These are phyloP conservation scores for Ia io DNA, from an alignment of 2,113 vertebrate species.

Conservation along the genomic window DNA sequence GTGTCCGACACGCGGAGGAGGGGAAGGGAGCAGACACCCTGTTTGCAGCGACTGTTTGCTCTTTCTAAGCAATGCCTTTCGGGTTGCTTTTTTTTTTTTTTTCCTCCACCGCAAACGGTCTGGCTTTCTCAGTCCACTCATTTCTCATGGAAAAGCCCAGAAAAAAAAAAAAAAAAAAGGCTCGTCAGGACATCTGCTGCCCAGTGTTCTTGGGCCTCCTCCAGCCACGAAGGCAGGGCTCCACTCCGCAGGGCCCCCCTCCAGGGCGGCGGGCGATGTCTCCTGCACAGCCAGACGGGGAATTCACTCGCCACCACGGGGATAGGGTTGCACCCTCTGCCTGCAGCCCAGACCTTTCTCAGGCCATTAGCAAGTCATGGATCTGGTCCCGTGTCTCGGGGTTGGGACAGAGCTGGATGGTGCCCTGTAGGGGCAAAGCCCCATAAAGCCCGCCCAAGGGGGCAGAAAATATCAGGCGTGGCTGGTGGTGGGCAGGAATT, in stretches of 20 bases:
- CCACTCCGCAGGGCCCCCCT: background rate
- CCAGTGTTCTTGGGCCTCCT: slow-evolving; percentile 25
- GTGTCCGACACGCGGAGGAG: background rate
- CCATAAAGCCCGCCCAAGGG: background rate
- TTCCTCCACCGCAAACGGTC: background rate
- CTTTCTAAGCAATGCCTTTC: slow-evolving; percentile 23
- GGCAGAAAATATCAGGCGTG: slow-evolving; percentile 1
- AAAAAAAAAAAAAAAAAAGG: background rate
- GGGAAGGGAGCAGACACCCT: slow-evolving; percentile 4
- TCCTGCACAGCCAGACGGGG: slow-evolving; percentile 48
- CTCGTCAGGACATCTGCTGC: slow-evolving; percentile 47
- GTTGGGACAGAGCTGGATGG: slow-evolving; percentile 31
- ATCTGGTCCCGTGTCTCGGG: slow-evolving; percentile 43
- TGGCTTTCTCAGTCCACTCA: background rate
- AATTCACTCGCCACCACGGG: background rate
- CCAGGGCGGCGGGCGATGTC: slow-evolving; percentile 17
- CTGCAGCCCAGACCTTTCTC: slow-evolving; percentile 1
- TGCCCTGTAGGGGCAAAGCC: background rate
- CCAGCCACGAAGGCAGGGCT: slow-evolving; percentile 20
- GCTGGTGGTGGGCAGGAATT: background rate
- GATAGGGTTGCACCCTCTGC: background rate
- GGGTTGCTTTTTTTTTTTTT: background rate
- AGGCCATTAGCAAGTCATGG: slow-evolving; percentile 53
- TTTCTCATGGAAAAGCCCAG: slow-evolving; percentile 63
- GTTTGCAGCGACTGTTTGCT: background rate